Evolutionary conservation across 2,888 invertebrate genomes (phyloP).

Genomic region (Stenichneumon culpator): DNA sequence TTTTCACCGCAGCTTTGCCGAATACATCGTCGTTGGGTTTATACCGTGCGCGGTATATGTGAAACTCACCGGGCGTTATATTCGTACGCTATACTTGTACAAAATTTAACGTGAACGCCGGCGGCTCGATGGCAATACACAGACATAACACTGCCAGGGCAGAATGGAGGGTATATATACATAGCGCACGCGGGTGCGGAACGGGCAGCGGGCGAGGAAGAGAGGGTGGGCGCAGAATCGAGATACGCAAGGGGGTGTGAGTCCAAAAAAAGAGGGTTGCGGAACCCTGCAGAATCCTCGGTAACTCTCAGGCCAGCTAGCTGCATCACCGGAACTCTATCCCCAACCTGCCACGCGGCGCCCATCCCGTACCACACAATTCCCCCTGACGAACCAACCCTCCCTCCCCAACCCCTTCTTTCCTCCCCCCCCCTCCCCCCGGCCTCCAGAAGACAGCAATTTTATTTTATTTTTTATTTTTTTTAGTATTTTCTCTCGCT

Average conservation of each 20-base stretch:
- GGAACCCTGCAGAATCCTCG: constrained; percentile 80
- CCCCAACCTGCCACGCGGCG: constrained; percentile 66
- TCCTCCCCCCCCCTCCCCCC: too few relatives aligned
- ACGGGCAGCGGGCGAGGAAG: constrained; percentile 71
- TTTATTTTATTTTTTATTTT: too few relatives aligned
- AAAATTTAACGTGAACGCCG: constrained; percentile 78
- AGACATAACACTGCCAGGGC: constrained; percentile 72
- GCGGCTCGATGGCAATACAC: constrained; percentile 75
- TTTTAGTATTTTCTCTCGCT: too few relatives aligned
- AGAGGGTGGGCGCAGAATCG: constrained; percentile 67
- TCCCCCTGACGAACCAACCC: constrained; percentile 47
- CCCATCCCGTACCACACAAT: constrained; percentile 58
- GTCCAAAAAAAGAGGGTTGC: constrained; percentile 84
- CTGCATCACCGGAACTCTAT: constrained; percentile 81
- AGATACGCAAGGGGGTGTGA: constrained; percentile 80
- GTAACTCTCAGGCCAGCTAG: constrained; percentile 76
- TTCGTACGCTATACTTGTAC: constrained; percentile 76
- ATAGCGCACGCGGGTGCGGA: constrained; percentile 50
- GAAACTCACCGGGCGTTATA: constrained; percentile 37
- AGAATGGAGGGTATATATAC: constrained; percentile 48
- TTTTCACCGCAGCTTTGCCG: constrained; percentile 75
- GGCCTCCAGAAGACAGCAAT: too few relatives aligned
- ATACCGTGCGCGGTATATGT: constrained; percentile 44
- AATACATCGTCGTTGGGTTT: constrained; percentile 23
- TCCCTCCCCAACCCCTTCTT: constrained; percentile 20